phyloP scores from a whole-genome alignment of 2,797 vertebrate genomes.

The Cyprinella venusta region DNA sequence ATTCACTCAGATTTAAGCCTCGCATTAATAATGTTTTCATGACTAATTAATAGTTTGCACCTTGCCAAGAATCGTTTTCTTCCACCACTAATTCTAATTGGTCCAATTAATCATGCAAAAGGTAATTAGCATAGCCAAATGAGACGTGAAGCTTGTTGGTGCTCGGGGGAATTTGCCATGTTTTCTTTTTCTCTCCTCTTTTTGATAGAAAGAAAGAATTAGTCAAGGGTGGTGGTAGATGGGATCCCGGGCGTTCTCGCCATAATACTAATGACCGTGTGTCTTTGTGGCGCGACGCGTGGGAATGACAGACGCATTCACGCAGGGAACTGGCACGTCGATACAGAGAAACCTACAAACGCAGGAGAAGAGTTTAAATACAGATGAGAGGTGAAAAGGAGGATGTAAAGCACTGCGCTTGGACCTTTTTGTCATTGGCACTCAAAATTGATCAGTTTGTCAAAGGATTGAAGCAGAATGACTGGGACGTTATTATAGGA shows the following conservation, averaged over 20 bases:
- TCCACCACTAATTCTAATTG: slow-evolving; percentile 82
- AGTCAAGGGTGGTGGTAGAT: slow-evolving; percentile 75
- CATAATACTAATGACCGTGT: slow-evolving; percentile 76
- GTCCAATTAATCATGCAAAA: slow-evolving; percentile 85
- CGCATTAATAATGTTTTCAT: slow-evolving; percentile 82
- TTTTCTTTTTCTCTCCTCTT: slow-evolving; percentile 74
- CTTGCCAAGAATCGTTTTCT: slow-evolving; percentile 82
- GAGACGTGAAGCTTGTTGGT: slow-evolving; percentile 76
- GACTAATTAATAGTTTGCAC: slow-evolving; percentile 83
- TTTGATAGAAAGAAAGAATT: slow-evolving; percentile 80
- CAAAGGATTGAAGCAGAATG: not conserved
- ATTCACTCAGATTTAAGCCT: slow-evolving; percentile 77
- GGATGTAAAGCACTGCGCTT: not conserved
- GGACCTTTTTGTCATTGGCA: not conserved
- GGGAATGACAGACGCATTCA: slow-evolving; percentile 74
- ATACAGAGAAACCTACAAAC: slow-evolving; percentile 60
- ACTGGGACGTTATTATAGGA: not conserved
- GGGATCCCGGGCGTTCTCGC: slow-evolving; percentile 70
- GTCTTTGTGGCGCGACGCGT: slow-evolving; percentile 69
- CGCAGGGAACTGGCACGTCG: slow-evolving; percentile 51
- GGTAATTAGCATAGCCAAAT: slow-evolving; percentile 84
- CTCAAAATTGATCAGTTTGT: not conserved
- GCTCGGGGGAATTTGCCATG: slow-evolving; percentile 73
- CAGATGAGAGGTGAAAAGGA: not conserved
- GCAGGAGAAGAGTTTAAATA: not conserved